A percentile compares a stretch with the other conserved stretches of the same genome.
Conservation (phyloP, 2,113 vertebrate genomes). For the Pogonocichla stellata region DNA sequence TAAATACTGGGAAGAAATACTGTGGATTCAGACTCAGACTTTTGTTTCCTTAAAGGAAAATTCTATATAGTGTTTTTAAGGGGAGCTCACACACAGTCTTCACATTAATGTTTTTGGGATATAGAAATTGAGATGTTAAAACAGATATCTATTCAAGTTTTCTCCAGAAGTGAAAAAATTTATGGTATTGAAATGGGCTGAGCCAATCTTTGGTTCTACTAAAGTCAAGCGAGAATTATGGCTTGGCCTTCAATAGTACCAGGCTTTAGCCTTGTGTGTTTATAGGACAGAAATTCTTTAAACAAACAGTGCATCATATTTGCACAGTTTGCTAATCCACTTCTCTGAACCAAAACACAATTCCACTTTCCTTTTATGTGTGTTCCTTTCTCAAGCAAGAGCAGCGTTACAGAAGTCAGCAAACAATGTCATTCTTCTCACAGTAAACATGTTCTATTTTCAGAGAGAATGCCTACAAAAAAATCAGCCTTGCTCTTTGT, state of each 20-base stretch:
- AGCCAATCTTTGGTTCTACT: background rate
- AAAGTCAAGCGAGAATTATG: background rate
- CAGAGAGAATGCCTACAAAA: background rate
- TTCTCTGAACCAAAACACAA: background rate
- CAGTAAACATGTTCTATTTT: slow-evolving; percentile 41
- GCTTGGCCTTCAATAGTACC: background rate
- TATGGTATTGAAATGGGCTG: background rate
- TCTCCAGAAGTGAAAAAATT: background rate
- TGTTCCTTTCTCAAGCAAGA: background rate
- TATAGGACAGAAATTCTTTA: slow-evolving; percentile 6
- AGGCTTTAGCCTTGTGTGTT: background rate
- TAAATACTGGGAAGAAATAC: background rate
- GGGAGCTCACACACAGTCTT: background rate
- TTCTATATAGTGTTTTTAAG: background rate
- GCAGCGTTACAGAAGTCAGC: background rate
- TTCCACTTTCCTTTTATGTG: background rate
- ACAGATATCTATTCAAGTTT: background rate
- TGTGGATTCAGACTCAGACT: background rate
- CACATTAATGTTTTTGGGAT: background rate
- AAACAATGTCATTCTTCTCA: slow-evolving; percentile 31
- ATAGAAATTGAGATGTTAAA: background rate
- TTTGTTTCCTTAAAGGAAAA: background rate
- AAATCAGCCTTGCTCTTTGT: background rate
- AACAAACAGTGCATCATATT: background rate
- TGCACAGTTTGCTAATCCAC: slow-evolving; percentile 10